Base-by-base conservation (phyloP, 2,797 vertebrate genomes). In the Cheirogaleus major region DNA sequence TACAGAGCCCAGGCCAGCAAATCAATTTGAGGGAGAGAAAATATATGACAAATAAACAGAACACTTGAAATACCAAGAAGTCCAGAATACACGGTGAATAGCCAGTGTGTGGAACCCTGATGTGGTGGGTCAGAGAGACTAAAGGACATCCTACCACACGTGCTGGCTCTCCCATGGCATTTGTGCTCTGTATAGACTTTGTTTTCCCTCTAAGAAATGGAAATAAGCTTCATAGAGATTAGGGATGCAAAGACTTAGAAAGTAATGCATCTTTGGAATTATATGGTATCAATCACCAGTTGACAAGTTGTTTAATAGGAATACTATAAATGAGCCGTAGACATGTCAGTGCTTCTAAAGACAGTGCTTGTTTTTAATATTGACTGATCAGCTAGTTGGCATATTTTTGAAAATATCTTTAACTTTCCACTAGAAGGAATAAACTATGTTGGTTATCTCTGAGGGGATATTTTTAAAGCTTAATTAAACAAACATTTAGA, bases 401-500 rank as follows among this genome's bases (percentile, higher is more conserved):
- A 76, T 52, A 65, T 48, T 94, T 82, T 93, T 4, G 17, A 69
- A 94, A 93, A 35, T n/a, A 82, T 81, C 81, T 57, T 50, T 80
- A 80, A 55, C 89, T 92, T 95, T 14, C 43, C 45, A 67, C 30
- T 45, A 87, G 84, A 83, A 97, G 70, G 67, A 95, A 85, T 96
- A 86, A 93, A 95, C 82, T 89, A 70, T 95, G 80, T 73, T 38
- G 43, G 93, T 95, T 94, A 55, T 95, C 93, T 96, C 96, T 35
- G n/a, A 96, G 67, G 72, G 61, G 30, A 84, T 95, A 82, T 81
- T 95, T 96, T 96, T 72, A 89, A 95, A 93, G 86, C 67, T 85
- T 95, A 96, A 95, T 96, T 95, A 93, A 97, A 90, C 57, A 95
- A 90, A 92, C 67, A 93, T 96, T 94, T 91, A 97, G 72, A 85